A percentile compares a stretch with the other conserved stretches of the same genome.
Evolutionary conservation across 2,888 invertebrate genomes (phyloP).

Genomic region (Plagiodera versicolora): DNA sequence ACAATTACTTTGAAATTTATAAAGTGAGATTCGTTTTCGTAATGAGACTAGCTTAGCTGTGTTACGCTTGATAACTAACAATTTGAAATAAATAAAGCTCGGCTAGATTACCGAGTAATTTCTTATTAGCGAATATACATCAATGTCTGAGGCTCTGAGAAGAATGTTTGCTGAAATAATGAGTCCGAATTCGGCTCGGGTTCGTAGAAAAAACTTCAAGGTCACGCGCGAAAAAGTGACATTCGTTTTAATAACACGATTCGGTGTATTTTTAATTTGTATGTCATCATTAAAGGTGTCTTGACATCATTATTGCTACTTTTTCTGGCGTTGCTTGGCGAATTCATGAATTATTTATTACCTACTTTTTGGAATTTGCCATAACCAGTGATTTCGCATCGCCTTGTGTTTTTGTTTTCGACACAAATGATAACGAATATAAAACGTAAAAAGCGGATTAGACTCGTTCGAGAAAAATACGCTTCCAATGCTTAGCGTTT

Average conservation of each 20-base stretch:
- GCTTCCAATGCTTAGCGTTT: not conserved
- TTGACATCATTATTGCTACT: not conserved
- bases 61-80: not conserved
- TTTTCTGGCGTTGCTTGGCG: not conserved
- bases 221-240: not conserved
- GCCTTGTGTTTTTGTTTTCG: not conserved
- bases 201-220: not conserved
- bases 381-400: not conserved
- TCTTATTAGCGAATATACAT: not conserved
- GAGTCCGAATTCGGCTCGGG: too few relatives aligned
- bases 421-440: not conserved
- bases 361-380: not conserved
- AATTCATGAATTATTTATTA: not conserved
- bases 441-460: not conserved
- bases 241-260: not conserved
- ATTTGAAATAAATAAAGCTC: not conserved
- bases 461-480: not conserved
- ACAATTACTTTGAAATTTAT: constrained; percentile 19
- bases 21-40: constrained; percentile 12
- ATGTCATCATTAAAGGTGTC: constrained; percentile 1
- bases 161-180: too few relatives aligned
- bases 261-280: not conserved
- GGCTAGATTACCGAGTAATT: not conserved
- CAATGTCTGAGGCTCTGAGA: not conserved
- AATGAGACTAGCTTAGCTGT: constrained; percentile 1